Evolutionary conservation across 92 coral and sea anemone species (phyloP).

Genomic region (Montipora capitata): DNA sequence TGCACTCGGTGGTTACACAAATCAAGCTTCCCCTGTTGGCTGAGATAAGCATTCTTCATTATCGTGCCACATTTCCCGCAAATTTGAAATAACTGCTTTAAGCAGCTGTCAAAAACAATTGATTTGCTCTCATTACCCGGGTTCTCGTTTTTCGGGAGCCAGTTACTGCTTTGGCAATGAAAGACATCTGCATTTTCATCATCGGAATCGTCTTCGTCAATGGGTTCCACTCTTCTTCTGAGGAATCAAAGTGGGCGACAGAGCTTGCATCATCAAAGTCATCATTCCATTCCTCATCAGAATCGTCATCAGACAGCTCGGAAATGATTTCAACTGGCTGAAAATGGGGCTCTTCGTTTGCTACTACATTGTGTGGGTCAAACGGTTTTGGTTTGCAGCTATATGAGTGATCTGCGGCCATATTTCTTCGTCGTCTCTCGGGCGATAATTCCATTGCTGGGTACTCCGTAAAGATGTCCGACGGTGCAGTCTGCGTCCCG

Average conservation of each 20-base stretch:
- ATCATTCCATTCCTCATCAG: neutral
- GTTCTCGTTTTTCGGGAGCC: neutral
- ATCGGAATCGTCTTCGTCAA: neutral
- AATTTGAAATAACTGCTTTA: conserved; percentile 3
- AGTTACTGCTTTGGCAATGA: neutral
- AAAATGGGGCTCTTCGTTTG: neutral
- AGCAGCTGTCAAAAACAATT: neutral
- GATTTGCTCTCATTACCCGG: neutral
- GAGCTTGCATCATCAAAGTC: neutral
- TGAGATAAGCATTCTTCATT: neutral
- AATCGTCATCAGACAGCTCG: neutral
- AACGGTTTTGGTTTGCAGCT: neutral
- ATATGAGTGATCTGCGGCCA: neutral
- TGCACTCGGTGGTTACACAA: neutral
- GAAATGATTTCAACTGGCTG: neutral
- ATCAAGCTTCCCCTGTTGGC: neutral
- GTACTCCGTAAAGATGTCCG: too few species aligned
- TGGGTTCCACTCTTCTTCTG: neutral
- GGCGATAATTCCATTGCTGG: neutral
- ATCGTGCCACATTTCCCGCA: neutral
- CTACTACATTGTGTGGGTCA: neutral
- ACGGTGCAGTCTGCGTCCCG: neutral
- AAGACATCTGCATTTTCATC: neutral
- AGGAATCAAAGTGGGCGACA: neutral
- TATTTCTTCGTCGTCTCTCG: conserved; percentile 7